Percentiles rank a stretch among this genome's conserved stretches.
These are phyloP conservation scores for Ricordea florida DNA, from an alignment of 92 coral and sea anemone genomes.

Conservation along the genomic window DNA sequence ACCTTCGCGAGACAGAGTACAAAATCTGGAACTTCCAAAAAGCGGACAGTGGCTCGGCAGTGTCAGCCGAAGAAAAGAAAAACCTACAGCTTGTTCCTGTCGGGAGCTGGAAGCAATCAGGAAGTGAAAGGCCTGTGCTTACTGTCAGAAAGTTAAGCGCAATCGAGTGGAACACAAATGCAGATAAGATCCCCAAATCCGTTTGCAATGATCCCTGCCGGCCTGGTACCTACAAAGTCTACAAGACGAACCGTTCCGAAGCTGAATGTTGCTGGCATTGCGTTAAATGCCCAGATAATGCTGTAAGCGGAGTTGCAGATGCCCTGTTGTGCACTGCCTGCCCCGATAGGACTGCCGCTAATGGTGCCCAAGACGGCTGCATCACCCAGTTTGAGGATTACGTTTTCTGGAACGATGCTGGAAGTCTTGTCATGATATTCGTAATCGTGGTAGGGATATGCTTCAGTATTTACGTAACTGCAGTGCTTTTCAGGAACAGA, in stretches of 20 bases:
- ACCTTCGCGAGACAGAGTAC: constrained; percentile 60
- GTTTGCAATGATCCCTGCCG: constrained; percentile 79
- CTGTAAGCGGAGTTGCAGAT: constrained; percentile 65
- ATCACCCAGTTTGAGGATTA: constrained; percentile 79
- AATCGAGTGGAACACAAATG: constrained; percentile 77
- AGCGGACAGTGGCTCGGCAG: constrained; percentile 31
- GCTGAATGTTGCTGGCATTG: constrained; percentile 97
- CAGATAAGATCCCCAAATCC: constrained; percentile 48
- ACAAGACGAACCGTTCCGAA: constrained; percentile 41
- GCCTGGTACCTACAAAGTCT: constrained; percentile 54
- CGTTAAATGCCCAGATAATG: constrained; percentile 54
- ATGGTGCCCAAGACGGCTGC: constrained; percentile 66
- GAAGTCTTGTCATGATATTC: constrained; percentile 84
- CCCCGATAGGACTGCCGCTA: constrained; percentile 69
- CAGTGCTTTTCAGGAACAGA: constrained; percentile 74
- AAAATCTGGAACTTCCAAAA: constrained; percentile 72
- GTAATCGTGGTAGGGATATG: constrained; percentile 85
- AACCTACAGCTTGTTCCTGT: constrained; percentile 57
- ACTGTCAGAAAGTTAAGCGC: constrained; percentile 15
- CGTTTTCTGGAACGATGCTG: constrained; percentile 91
- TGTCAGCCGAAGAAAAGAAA: constrained; percentile 34
- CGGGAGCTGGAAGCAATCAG: constrained; percentile 67
- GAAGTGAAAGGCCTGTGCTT: constrained; percentile 28
- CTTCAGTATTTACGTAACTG: constrained; percentile 76
- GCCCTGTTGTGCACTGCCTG: constrained; percentile 70